These are phyloP conservation scores for Hipparchia semele DNA, from an alignment of 2,888 invertebrate species.

Conservation along the genomic window DNA sequence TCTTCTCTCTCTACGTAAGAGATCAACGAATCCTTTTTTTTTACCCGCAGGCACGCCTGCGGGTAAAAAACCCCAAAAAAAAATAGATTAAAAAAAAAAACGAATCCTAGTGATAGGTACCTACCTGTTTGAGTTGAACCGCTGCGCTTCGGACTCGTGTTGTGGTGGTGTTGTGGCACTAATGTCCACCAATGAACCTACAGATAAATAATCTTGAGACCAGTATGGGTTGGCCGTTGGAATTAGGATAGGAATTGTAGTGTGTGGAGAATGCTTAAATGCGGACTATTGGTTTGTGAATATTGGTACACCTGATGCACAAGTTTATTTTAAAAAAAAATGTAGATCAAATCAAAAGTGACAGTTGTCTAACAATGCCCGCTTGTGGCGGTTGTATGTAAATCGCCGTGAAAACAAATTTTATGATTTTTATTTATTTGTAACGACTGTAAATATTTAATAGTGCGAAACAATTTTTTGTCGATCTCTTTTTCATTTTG, in stretches of 20 bases:
- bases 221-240: too few relatives aligned
- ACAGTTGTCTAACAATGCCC: constrained; percentile 73
- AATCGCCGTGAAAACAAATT: constrained; percentile 56
- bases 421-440: constrained; percentile 74
- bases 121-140: too few relatives aligned
- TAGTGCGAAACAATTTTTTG: constrained; percentile 56
- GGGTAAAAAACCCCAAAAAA: too few relatives aligned
- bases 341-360: constrained; percentile 39
- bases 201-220: too few relatives aligned
- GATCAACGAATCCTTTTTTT: too few relatives aligned
- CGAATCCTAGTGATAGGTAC: too few relatives aligned
- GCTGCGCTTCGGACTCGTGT: too few relatives aligned
- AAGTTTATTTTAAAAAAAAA: not conserved
- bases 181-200: too few relatives aligned
- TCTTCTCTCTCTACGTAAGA: too few relatives aligned
- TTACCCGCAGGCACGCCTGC: too few relatives aligned
- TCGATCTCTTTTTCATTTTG: constrained; percentile 46
- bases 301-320: not conserved
- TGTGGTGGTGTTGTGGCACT: too few relatives aligned
- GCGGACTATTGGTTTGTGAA: not conserved
- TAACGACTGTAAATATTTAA: constrained; percentile 64
- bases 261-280: not conserved
- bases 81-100: too few relatives aligned
- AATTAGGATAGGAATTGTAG: not conserved
- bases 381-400: constrained; percentile 56